Conservation (phyloP, 2,888 invertebrate genomes). For the Tillus elongatus region DNA sequence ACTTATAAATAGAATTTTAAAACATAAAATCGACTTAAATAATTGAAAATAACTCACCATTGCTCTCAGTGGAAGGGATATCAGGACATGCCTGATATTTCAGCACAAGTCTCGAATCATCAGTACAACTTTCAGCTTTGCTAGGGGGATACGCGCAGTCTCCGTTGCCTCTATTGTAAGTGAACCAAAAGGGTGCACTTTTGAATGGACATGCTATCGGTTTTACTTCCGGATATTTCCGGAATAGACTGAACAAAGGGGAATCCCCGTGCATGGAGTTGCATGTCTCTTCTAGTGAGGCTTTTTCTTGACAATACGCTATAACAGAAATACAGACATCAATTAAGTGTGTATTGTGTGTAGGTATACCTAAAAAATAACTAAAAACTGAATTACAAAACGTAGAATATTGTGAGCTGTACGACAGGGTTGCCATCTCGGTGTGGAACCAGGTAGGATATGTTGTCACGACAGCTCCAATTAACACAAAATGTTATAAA, state of each 20-base stretch:
- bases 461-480: too few species aligned
- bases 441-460: too few species aligned
- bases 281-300: constrained; percentile 54
- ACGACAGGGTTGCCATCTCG: too few species aligned
- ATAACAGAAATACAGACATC: too few species aligned
- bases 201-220: constrained; percentile 67
- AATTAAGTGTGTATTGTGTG: too few species aligned
- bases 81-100: constrained; percentile 79
- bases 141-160: constrained; percentile 69
- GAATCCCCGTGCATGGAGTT: constrained; percentile 62
- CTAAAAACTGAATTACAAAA: too few species aligned
- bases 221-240: constrained; percentile 57
- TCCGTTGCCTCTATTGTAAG: constrained; percentile 65
- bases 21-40: neutral
- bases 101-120: constrained; percentile 67
- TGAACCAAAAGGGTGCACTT: constrained; percentile 72
- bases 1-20: too few species aligned
- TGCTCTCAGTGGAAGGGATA: constrained; percentile 65
- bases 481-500: too few species aligned
- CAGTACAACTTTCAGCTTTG: constrained; percentile 74
- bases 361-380: too few species aligned
- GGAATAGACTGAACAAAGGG: constrained; percentile 64
- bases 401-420: too few species aligned
- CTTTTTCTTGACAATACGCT: constrained; percentile 54
- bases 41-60: constrained; percentile 46